phyloP scores from a whole-genome alignment of 2,797 vertebrate species.

The Nasua narica region DNA sequence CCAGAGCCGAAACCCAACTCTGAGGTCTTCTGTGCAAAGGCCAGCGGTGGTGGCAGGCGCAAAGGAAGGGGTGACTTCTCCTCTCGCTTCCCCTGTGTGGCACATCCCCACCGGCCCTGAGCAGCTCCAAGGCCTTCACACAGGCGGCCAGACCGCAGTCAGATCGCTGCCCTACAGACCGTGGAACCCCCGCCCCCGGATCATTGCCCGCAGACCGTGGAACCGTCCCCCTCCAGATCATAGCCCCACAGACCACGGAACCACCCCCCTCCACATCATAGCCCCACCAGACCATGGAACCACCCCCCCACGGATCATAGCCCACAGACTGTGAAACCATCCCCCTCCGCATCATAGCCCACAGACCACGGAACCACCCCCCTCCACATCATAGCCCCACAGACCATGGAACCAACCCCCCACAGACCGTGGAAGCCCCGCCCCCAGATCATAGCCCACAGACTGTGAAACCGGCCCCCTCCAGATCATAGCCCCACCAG shows the following conservation, averaged over 20 bases:
- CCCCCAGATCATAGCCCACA: too few relatives aligned
- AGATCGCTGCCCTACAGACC: not conserved
- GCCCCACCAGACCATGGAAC: not conserved
- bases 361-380: rapidly evolving
- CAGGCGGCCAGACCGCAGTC: not conserved
- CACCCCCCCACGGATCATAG: too few relatives aligned
- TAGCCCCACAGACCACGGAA: too few relatives aligned
- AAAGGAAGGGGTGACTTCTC: rapidly evolving
- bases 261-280: rapidly evolving
- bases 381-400: not conserved
- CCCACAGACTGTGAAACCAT: too few relatives aligned
- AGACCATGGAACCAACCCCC: not conserved
- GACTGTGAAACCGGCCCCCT: rapidly evolving
- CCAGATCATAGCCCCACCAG: too few relatives aligned
- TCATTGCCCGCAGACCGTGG: too few relatives aligned
- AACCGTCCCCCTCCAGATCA: too few relatives aligned
- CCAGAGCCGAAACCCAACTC: not conserved
- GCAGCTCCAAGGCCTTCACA: rapidly evolving
- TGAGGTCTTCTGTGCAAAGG: not conserved
- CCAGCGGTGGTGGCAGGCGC: rapidly evolving
- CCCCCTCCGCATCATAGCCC: too few relatives aligned
- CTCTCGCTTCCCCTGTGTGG: rapidly evolving
- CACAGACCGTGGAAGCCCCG: too few relatives aligned
- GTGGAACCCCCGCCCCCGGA: too few relatives aligned
- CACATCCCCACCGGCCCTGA: not conserved